phyloP scores from a whole-genome alignment of 2,113 vertebrate species.

The Burhinus oedicnemus region DNA sequence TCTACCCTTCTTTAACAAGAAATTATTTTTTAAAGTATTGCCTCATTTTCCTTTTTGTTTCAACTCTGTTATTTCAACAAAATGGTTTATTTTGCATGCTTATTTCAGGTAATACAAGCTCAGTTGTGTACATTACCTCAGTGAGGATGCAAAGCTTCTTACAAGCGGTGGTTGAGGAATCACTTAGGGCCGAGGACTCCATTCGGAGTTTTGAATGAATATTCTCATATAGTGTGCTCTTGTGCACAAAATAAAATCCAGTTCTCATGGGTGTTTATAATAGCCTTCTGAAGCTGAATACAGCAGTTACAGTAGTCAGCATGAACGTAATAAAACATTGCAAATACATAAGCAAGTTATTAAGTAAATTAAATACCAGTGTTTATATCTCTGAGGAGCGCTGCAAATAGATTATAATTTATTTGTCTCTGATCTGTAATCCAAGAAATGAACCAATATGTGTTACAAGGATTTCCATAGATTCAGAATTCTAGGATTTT shows the following conservation, averaged over 20 bases:
- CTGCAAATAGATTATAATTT: not conserved
- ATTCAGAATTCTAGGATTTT: not conserved
- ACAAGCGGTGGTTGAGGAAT: not conserved
- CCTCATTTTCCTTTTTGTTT: not conserved
- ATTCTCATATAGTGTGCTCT: not conserved
- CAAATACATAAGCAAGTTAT: not conserved
- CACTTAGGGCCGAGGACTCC: not conserved
- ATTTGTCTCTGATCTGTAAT: slow-evolving; percentile 11
- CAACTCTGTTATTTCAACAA: not conserved
- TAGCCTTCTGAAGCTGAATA: not conserved
- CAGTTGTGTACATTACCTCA: not conserved
- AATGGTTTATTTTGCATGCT: not conserved
- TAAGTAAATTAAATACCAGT: slow-evolving; percentile 31
- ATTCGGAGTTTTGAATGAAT: not conserved
- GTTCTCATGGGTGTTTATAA: not conserved
- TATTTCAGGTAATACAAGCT: not conserved
- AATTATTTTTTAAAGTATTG: not conserved
- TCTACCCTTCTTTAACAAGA: not conserved
- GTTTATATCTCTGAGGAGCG: not conserved
- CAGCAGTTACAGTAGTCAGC: not conserved
- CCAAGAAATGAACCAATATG: not conserved
- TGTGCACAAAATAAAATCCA: not conserved
- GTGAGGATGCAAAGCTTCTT: not conserved
- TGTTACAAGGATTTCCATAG: not conserved
- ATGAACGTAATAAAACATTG: slow-evolving; percentile 5